Evolutionary conservation across 2,797 vertebrate genomes (phyloP), one percentile per base, ranked within the genome.

Genomic region (Pachyuromys duprasi): DNA sequence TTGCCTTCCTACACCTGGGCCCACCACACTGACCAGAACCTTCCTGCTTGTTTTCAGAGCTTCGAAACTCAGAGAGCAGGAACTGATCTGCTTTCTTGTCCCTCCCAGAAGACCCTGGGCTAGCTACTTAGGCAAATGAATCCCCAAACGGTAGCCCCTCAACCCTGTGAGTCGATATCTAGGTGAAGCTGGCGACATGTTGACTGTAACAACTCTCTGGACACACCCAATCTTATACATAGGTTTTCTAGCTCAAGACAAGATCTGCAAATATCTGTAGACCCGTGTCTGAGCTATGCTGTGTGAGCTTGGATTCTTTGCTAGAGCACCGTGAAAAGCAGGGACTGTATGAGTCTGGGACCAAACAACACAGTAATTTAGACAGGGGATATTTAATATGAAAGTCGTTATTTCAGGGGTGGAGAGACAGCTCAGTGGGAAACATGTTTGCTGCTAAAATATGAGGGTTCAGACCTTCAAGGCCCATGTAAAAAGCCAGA

Each of bases 211-310:
- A 83, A 79, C 42, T 87, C 45, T 15, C 33, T 69, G 28, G 31
- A 45, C 28, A 62, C 4, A 20, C 60, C 49, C 28, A 76, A 33
- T 12, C 62, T 69, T 18, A 22, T 45, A 84, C 45, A 65, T 63
- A 80, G 22, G 20, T n/a, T 90, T 92, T 93, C 39, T 82, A 62
- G 79, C 49, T 89, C 33, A 78, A 89, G 79, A 45, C 45, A 91
- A 88, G 55, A 67, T 83, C 69, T 93, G 63, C 81, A 86, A 94
- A 72, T 78, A 65, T 65, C 76, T 65, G 65, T 74, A 53, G 84
- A 78, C 36, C 45, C 0, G 42, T 45, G 67, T 74, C 87, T 6
- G 39, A 75, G 33, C 74, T 69, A 0, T 42, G 20, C 17, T 67
- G 5, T 11, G 26, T 11, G 53, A 4, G 31, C 69, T 60, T 49